Conservation (phyloP, 2,888 invertebrate species). For the Drosophila prostipennis region DNA sequence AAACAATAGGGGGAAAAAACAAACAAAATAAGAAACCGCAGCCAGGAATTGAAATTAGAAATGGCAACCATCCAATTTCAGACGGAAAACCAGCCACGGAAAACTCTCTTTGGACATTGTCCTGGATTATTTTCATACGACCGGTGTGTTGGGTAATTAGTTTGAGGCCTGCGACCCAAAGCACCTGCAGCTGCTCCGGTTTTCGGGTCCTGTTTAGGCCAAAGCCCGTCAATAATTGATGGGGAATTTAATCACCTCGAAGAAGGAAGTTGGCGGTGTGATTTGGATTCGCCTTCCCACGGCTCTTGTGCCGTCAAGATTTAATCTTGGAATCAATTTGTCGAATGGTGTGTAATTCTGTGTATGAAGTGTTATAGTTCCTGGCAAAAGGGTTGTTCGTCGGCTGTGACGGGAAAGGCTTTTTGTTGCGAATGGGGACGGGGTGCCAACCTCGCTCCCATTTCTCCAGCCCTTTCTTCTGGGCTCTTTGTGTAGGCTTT, state of each 20-base stretch:
- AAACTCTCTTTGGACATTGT: constrained; percentile 41
- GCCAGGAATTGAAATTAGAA: constrained; percentile 67
- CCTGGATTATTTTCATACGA: constrained; percentile 18
- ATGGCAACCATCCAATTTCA: constrained; percentile 52
- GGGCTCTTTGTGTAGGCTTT: constrained; percentile 60
- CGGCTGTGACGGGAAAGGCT: constrained; percentile 56
- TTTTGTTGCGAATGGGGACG: constrained; percentile 46
- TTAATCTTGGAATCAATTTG: constrained; percentile 81
- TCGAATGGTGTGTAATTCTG: constrained; percentile 55
- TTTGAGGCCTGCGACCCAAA: constrained; percentile 39
- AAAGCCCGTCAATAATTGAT: constrained; percentile 51
- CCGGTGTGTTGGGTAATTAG: constrained; percentile 52
- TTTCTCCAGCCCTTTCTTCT: constrained; percentile 8
- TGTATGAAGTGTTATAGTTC: constrained; percentile 59
- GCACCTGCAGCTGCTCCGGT: constrained; percentile 43
- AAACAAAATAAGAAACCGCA: constrained; percentile 25
- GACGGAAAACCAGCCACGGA: constrained; percentile 15
- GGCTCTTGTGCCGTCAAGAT: constrained; percentile 53
- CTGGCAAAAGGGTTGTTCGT: constrained; percentile 40
- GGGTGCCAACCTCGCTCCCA: constrained; percentile 12
- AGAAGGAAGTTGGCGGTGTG: constrained; percentile 5
- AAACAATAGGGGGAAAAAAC: constrained; percentile 8
- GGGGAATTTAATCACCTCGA: constrained; percentile 53
- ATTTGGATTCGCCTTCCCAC: constrained; percentile 2
- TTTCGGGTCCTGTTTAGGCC: background rate